These are phyloP conservation scores for Sycophila texana DNA, from an alignment of 2,888 invertebrate genomes.

Conservation along the genomic window DNA sequence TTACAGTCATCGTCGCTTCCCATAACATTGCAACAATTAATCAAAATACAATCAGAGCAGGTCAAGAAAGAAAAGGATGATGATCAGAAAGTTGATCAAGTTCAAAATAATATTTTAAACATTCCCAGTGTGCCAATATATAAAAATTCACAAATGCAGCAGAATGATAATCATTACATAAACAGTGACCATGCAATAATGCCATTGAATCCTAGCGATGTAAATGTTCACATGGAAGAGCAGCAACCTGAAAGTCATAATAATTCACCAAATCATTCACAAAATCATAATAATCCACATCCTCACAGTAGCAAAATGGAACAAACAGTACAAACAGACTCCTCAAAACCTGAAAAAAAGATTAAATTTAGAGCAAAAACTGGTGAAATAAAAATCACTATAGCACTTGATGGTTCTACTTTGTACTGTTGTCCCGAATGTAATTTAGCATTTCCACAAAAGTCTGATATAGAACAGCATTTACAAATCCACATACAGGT, in stretches of 20 bases:
- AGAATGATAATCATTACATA: slow-evolving; percentile 67
- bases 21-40: slow-evolving; percentile 71
- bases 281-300: slow-evolving; percentile 14
- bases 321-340: slow-evolving; percentile 66
- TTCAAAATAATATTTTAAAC: slow-evolving; percentile 71
- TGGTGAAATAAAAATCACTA: slow-evolving; percentile 73
- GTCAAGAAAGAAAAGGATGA: slow-evolving; percentile 70
- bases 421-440: slow-evolving; percentile 77
- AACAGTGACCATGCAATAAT: slow-evolving; percentile 67
- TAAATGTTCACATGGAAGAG: slow-evolving; percentile 69
- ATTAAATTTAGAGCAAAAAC: slow-evolving; percentile 74
- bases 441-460: slow-evolving; percentile 75
- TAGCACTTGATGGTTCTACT: slow-evolving; percentile 74
- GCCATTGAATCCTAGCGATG: slow-evolving; percentile 68
- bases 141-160: slow-evolving; percentile 67
- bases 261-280: slow-evolving; percentile 53
- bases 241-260: slow-evolving; percentile 61
- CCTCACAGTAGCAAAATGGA: slow-evolving; percentile 63
- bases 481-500: slow-evolving; percentile 73
- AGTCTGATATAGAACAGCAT: slow-evolving; percentile 75
- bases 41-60: slow-evolving; percentile 71
- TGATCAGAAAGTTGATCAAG: slow-evolving; percentile 66
- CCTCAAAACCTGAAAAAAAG: slow-evolving; percentile 70
- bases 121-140: slow-evolving; percentile 72
- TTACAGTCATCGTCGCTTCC: slow-evolving; percentile 71